A percentile compares a stretch with the other conserved stretches of the same genome.
Evolutionary conservation across 2,797 vertebrate species (phyloP).

Genomic region (Xiphorhynchus erythropygius): DNA sequence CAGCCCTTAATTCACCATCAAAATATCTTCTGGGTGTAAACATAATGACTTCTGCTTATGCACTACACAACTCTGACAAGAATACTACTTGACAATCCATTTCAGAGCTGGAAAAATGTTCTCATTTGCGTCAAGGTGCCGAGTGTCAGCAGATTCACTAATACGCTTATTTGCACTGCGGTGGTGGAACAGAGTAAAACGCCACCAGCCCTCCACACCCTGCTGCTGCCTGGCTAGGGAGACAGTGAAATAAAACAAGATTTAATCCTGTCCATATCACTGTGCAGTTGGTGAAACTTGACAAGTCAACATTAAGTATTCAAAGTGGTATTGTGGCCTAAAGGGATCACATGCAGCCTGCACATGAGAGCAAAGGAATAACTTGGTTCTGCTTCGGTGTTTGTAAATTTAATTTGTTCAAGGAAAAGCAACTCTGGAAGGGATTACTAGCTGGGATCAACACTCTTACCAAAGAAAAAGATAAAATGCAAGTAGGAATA

Average conservation of each 20-base stretch:
- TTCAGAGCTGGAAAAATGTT: conserved; percentile 6
- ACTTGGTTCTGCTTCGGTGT: conserved; percentile 60
- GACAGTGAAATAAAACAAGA: conserved; percentile 16
- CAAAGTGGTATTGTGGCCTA: background rate
- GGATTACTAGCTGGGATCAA: conserved; percentile 50
- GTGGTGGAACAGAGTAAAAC: background rate
- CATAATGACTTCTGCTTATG: conserved; percentile 37
- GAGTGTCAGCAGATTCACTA: conserved; percentile 20
- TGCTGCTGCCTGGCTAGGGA: background rate
- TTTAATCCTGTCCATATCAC: conserved; percentile 9
- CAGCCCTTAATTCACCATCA: conserved; percentile 45
- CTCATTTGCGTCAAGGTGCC: background rate
- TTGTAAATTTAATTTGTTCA: conserved; percentile 63
- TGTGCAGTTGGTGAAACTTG: conserved; percentile 7
- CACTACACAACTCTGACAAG: conserved; percentile 10
- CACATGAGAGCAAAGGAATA: background rate
- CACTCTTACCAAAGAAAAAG: conserved; percentile 15
- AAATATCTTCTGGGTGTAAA: conserved; percentile 47
- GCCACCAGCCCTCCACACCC: background rate
- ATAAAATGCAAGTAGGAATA: conserved; percentile 35
- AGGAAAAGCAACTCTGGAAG: conserved; percentile 62
- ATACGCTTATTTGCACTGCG: conserved; percentile 14
- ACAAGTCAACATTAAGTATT: conserved; percentile 61
- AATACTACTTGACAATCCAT: conserved; percentile 38
- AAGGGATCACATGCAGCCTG: conserved; percentile 36